Base-by-base conservation (phyloP, 1,140 invertebrate species). In the roundworm (Caenorhabditis elegans) region DNA sequence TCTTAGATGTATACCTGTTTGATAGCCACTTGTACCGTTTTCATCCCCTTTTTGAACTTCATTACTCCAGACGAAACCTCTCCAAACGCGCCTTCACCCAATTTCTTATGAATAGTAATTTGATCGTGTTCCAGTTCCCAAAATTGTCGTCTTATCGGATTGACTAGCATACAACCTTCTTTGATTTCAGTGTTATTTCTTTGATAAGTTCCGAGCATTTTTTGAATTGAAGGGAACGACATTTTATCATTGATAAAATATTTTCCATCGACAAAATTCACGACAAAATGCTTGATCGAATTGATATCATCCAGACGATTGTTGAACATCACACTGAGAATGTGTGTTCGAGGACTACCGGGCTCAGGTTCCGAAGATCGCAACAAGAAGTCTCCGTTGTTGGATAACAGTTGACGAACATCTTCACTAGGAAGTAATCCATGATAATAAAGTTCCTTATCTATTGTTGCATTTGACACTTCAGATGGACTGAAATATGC, bases 71-170 rank as follows among this genome's bases (percentile, higher is more conserved):
- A 11, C 5, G 39, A 31, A 15, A 82, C 82, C 43, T 82, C 79
- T 22, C 86, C 86, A 36, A 86, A 86, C 4, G 85, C 85, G 10
- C 85, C 85, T 82, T 86, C 85, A 34, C 85, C 85, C 55, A 86
- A n/a, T 79, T 84, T 83, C 47, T 86, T 79, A 24, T 24, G 31
- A 10, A 43, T 36, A n/a, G 3, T 4, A 6, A 70, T 70, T 19
- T 22, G 19, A 8, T 70, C 60, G 22, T 70, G 60, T 3, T 43
- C 48, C 31, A 86, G 60, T 39, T 86, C 80, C n/a, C 60, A 70
- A 39, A 39, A 70, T 10, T 70, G 31, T 3, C 60, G 60, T 31
- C 60, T 15, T 39, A 39, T 43, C 28, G 60, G 34, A 34, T 3
- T 1, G 2, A 39, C n/a, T 3, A 70, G 11, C 28, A 22, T 70